Conservation (phyloP, 2,888 invertebrate genomes). For the Lithophane socia region DNA sequence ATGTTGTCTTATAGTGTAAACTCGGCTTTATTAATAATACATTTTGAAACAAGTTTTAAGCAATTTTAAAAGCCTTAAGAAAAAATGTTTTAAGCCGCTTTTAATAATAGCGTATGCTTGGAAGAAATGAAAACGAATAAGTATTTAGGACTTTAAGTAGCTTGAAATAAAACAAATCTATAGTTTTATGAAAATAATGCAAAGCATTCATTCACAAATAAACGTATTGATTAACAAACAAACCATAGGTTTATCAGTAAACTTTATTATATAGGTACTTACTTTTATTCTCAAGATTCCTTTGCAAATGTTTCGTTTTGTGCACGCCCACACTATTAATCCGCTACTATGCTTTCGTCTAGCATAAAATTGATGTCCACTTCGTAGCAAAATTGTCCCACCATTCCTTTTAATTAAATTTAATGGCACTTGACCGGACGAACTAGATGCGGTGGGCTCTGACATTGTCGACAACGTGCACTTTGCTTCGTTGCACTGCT, state of each 20-base stretch:
- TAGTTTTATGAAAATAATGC: conserved; percentile 23
- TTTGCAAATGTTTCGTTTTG: conserved; percentile 26
- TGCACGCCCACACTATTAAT: conserved; percentile 36
- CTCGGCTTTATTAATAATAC: conserved; percentile 30
- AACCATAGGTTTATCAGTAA: conserved; percentile 19
- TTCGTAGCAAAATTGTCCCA: conserved; percentile 25
- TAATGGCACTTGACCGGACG: conserved; percentile 18
- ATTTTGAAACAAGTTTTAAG: conserved; percentile 30
- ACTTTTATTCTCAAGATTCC: conserved; percentile 30
- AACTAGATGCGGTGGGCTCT: conserved; percentile 14
- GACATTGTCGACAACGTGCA: conserved; percentile 18
- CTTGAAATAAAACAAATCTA: conserved; percentile 29
- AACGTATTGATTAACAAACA: conserved; percentile 22
- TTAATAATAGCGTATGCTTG: conserved; percentile 32
- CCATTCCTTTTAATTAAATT: conserved; percentile 25
- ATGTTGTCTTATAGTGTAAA: conserved; percentile 22
- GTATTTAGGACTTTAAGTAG: conserved; percentile 35
- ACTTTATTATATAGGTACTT: conserved; percentile 30
- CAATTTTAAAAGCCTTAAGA: conserved; percentile 32
- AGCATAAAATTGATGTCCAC: conserved; percentile 33
- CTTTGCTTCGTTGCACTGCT: conserved; percentile 32
- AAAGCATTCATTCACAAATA: conserved; percentile 27
- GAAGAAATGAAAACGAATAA: conserved; percentile 34
- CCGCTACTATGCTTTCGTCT: conserved; percentile 30
- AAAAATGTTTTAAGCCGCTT: conserved; percentile 29